phyloP scores from a whole-genome alignment of 2,888 invertebrate species.

The Baronia brevicornis region DNA sequence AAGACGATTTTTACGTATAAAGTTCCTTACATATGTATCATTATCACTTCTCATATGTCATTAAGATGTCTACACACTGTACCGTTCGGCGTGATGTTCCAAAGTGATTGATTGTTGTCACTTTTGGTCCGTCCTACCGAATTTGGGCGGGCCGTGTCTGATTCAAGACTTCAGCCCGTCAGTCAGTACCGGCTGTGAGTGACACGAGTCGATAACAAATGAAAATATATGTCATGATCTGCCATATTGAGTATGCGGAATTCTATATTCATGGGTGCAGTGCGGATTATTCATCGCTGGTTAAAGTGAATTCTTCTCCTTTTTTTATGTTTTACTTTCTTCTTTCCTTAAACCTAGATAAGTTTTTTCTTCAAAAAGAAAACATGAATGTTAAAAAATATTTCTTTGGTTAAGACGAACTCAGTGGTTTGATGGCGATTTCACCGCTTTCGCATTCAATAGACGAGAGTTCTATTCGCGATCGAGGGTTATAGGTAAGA shows the following conservation, averaged over 20 bases:
- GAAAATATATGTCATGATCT: conserved; percentile 11
- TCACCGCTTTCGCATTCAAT: too few species aligned
- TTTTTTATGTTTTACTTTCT: too few species aligned
- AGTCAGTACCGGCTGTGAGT: conserved; percentile 3
- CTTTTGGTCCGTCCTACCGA: conserved; percentile 8
- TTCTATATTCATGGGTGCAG: conserved; percentile 5
- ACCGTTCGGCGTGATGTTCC: conserved; percentile 7
- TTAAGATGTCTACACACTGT: conserved; percentile 19
- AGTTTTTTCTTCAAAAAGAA: too few species aligned
- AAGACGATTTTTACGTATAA: too few species aligned
- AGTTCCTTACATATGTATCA: too few species aligned
- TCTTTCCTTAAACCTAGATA: too few species aligned
- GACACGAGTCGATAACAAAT: conserved; percentile 7
- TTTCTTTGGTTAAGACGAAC: too few species aligned
- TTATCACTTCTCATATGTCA: conserved; percentile 18
- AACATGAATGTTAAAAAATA: too few species aligned
- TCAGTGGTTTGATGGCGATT: too few species aligned
- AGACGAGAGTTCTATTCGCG: too few species aligned
- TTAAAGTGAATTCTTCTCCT: too few species aligned
- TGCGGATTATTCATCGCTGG: conserved; percentile 7
- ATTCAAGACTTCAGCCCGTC: conserved; percentile 12
- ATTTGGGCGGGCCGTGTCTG: conserved; percentile 5
- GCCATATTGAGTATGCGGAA: conserved; percentile 11
- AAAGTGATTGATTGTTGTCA: conserved; percentile 14
- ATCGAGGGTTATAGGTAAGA: too few species aligned